Evolutionary conservation across 2,797 vertebrate species (phyloP).

Genomic region (Morus bassanus): DNA sequence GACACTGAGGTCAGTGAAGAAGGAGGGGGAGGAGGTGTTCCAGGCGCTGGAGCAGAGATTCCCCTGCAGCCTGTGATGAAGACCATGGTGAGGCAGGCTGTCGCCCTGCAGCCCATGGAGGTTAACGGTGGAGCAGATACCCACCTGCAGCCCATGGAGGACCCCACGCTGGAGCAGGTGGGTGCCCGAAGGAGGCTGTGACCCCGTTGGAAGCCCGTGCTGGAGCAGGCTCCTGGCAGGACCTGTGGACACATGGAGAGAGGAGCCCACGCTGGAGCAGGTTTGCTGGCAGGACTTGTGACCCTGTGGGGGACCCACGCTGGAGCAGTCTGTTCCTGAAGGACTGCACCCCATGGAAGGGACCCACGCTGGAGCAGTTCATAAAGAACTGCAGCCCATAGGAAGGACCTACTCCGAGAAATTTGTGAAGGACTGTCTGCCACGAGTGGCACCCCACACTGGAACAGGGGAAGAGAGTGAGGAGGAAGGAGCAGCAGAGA

Average conservation of each 20-base stretch:
- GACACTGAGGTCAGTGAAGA: background rate
- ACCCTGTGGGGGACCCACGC: background rate
- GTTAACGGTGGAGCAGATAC: accelerated
- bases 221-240: background rate
- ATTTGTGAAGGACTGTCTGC: background rate
- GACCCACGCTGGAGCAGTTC: background rate
- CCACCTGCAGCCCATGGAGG: background rate
- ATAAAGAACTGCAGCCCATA: background rate
- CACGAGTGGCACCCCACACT: background rate
- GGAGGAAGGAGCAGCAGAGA: background rate
- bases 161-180: accelerated
- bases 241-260: background rate
- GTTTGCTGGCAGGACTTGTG: background rate
- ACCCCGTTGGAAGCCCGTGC: accelerated
- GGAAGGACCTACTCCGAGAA: background rate
- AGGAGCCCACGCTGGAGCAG: background rate
- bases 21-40: background rate
- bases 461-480: background rate
- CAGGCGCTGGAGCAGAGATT: background rate
- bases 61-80: background rate
- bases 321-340: background rate
- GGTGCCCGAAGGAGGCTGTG: background rate
- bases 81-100: background rate
- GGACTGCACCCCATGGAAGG: background rate
- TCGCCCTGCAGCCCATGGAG: background rate